phyloP scores from a whole-genome alignment of 2,888 invertebrate species.

The Nowickia ferox region DNA sequence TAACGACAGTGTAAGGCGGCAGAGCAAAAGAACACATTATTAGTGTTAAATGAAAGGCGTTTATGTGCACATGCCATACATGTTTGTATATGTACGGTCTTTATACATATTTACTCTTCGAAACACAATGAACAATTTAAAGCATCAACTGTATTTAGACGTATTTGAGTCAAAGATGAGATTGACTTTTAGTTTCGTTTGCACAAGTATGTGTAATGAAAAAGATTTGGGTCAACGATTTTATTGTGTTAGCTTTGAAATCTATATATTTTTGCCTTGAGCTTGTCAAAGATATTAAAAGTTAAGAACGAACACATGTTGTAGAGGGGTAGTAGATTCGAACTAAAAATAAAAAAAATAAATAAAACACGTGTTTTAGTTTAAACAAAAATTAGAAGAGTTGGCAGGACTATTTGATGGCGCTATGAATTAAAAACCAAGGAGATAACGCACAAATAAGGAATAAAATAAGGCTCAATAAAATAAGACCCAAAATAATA shows the following conservation, averaged over 20 bases:
- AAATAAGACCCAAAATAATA: too few relatives aligned
- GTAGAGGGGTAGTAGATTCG: neutral
- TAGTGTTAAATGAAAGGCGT: constrained; percentile 59
- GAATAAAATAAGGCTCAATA: too few relatives aligned
- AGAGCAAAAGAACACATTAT: constrained; percentile 31
- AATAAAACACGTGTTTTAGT: too few relatives aligned
- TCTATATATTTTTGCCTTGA: constrained; percentile 34
- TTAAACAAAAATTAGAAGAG: too few relatives aligned
- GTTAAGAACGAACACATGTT: neutral
- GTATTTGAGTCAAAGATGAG: neutral
- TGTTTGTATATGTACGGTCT: neutral
- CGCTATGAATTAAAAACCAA: too few relatives aligned
- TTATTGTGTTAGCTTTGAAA: constrained; percentile 54
- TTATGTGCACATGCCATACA: neutral
- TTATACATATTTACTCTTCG: neutral
- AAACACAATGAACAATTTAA: neutral
- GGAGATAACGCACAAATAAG: too few relatives aligned
- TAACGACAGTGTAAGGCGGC: neutral
- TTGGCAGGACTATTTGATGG: too few relatives aligned
- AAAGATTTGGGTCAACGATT: constrained; percentile 69
- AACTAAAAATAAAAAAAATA: neutral
- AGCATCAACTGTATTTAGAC: neutral
- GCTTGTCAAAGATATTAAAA: constrained; percentile 40
- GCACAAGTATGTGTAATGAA: constrained; percentile 11
- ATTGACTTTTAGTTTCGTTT: constrained; percentile 19